Evolutionary conservation across 2,888 invertebrate species (phyloP), one percentile per base, ranked within the genome.

Genomic region (Ptychoptera contaminata): DNA sequence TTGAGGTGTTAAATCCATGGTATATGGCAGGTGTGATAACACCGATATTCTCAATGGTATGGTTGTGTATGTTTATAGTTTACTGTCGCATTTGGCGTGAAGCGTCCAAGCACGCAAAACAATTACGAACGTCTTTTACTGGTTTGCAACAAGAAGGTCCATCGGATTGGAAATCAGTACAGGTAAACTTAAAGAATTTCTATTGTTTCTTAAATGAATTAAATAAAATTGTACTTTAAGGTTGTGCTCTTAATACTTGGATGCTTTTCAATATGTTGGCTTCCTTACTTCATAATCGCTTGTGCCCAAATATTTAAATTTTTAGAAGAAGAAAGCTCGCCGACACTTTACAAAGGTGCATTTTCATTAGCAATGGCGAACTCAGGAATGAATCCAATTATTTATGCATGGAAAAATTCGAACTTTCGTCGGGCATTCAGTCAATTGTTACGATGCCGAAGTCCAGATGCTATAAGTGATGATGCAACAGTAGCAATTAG

Each of bases 321-420:
- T 37, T 62, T 68, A 52, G 62, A 69, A 49, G 62, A 69, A 49
- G 62, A 69, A 44, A 67, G 70, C 56, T 71, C 70, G 56, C 67
- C 73, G 50, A 64, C 71, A 46, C 63, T 74, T 37, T 81, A 81
- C 62, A 76, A 76, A 52, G 67, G 70, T 12, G 73, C 77, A 42
- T 78, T 80, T 48, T 76, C 79, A 2, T 67, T 86, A 50, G 85
- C 84, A 16, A 79, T 85, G 69, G 73, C 79, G 43, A 85, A 85
- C 62, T 85, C 84, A 8, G 81, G 81, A 29, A 74, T 84, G 56
- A 86, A 86, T 64, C 86, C 86, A 0, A 67, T 85, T 38, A 84
- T 85, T 54, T 86, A 86, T 66, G 83, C 84, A 30, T 86, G 86
- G 85, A 86, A 86, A 61, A 85, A 84, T 60, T 71, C 76, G 8